Base-by-base conservation (phyloP, 2,797 vertebrate genomes). In the Gymnoscopelus braueri region DNA sequence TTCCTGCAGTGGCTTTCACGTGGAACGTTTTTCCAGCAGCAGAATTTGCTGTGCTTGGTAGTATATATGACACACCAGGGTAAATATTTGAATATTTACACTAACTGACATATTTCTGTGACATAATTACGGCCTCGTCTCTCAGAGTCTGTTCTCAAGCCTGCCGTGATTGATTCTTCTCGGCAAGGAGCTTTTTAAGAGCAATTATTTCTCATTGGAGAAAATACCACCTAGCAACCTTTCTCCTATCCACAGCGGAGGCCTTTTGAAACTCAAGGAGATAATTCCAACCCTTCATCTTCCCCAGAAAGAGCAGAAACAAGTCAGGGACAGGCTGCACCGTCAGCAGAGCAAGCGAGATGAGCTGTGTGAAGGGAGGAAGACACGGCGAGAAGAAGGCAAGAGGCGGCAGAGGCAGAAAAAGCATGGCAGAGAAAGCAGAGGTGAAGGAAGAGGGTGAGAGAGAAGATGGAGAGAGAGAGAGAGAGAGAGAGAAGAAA, bases 211-310 rank as follows among this genome's bases (percentile, higher is more conserved):
- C 72, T 81, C 77, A 19, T 49, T 55, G 75, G 67, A 70, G 74
- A 54, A 29, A 65, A 79, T 68, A 72, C 81, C 83, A 83, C 62
- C 82, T 61, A 80, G 73, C 50, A 44, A 7, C 7, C 39, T 77
- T 71, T 44, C 61, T 71, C 60, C 55, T 5, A 54, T 80, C 67
- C 55, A 69, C 76, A 58, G 75, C 19, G 15, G 57, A 73, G 75
- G 71, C 85, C 82, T 84, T 44, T 84, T 85, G 79, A 87, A 82
- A 86, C 82, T 62, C 63, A 77, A 86, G 81, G 75, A 61, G 71
- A 81, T 88, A 71, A 85, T 86, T 88, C 53, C 71, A 71, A 74
- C 67, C 79, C 75, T 78, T 86, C 78, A 82, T 81, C 80, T 68
- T 24, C 53, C 58, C 68, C 67, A 60, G 61, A 59, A 76, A 67